Base-by-base conservation (phyloP, 2,888 invertebrate genomes). In the Magallana nippona region DNA sequence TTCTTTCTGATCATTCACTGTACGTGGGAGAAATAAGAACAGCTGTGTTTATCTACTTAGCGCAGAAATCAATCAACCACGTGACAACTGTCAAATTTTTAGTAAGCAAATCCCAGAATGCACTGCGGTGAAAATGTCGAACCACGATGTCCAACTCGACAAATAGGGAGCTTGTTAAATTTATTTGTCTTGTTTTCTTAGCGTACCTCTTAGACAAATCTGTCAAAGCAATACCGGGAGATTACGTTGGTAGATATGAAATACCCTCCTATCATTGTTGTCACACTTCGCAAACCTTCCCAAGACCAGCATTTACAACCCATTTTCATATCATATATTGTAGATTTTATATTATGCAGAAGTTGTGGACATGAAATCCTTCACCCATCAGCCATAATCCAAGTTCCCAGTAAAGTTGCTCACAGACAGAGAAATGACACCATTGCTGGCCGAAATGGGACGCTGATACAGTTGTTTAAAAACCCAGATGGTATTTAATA, bases 381-480 rank as follows among this genome's bases (percentile, higher is more conserved):
- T 2, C 85, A 87, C 27, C 84, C 90, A 11, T 81, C 87, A 10
- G 83, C 91, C 62, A 81, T 93, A 19, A 84, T 89, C 17, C 88
- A 88, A 15, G 82, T 91, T 8, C 92, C 92, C 8, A 92, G 91
- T 83, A 84, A 82, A 32, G 63, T 86, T 60, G 91, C 93, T 1
- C 78, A 90, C 32, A 83, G 90, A 86, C 91, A 91, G 71, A 89
- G 93, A 83, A 93, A 93, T 85, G 91, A 92, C 56, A 92, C 92
- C 15, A 88, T 93, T 44, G 86, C 89, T 8, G 90, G 89, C 10
- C 86, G 85, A 57, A 83, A 86, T 32, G 87, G 86, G 77, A 89
- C 92, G 27, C 86, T 93, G 8, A 92, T 93, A 83, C 93, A 93
- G 84, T 85, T 91, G 3, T 93, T 93, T 84, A 88, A 88, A 89